Percentiles rank a stretch among this genome's conserved stretches.
Conservation (phyloP, 2,888 invertebrate species). For the Tetropium fuscum region DNA sequence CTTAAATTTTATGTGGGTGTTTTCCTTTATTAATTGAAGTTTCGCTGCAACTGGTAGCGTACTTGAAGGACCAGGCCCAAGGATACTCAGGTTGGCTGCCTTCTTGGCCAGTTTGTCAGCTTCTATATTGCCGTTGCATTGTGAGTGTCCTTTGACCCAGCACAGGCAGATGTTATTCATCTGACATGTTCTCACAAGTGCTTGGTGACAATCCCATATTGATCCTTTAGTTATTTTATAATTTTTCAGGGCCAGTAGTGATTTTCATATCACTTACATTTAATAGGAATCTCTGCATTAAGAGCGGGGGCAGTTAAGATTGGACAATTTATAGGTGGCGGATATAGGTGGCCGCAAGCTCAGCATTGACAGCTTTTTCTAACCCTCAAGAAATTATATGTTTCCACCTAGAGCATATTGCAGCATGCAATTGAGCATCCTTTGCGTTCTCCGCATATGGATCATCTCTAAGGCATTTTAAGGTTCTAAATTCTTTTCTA, state of each 20-base stretch:
- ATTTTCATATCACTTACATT: not conserved
- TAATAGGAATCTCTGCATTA: not conserved
- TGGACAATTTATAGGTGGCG: not conserved
- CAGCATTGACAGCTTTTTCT: not conserved
- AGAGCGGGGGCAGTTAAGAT: not conserved
- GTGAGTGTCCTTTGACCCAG: too few relatives aligned
- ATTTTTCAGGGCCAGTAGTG: not conserved
- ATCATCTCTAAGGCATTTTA: not conserved
- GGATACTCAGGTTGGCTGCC: too few relatives aligned
- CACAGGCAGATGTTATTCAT: too few relatives aligned
- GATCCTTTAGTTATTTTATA: not conserved
- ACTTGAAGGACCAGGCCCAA: too few relatives aligned
- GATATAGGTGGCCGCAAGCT: conserved; percentile 6
- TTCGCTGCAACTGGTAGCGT: too few relatives aligned
- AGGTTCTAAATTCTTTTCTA: not conserved
- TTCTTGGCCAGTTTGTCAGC: too few relatives aligned
- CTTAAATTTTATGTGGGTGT: too few relatives aligned
- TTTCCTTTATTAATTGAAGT: too few relatives aligned
- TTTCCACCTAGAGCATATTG: conserved; percentile 3
- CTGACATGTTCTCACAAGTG: too few relatives aligned
- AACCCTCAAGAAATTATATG: not conserved
- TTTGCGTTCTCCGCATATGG: not conserved
- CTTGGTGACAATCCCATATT: too few relatives aligned
- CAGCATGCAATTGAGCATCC: not conserved
- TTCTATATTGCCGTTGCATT: too few relatives aligned